These are phyloP conservation scores for Ptychochromis oligacanthus DNA, from an alignment of 2,113 vertebrate genomes.

Conservation along the genomic window DNA sequence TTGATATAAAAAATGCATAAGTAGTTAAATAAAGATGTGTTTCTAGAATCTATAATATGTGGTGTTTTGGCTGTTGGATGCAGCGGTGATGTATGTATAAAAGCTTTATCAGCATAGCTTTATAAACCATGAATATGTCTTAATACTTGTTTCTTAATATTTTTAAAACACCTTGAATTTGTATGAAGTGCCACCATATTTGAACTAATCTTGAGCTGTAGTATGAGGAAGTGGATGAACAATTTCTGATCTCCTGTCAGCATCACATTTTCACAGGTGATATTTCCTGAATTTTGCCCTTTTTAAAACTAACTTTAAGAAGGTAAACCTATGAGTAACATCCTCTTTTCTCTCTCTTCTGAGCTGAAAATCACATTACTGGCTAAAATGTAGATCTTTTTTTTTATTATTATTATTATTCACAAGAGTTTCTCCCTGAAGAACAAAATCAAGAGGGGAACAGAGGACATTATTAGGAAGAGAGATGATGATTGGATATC, in stretches of 20 bases:
- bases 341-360: background rate
- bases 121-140: fast-evolving
- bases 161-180: background rate
- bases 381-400: fast-evolving
- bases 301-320: background rate
- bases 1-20: constrained; percentile 26
- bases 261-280: background rate
- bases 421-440: background rate
- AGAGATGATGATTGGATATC: background rate
- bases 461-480: background rate
- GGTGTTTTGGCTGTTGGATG: background rate
- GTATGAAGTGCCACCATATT: background rate
- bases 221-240: too few species aligned
- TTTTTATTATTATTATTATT: too few species aligned
- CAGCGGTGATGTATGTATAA: background rate
- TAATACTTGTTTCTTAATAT: background rate
- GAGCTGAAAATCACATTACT: background rate
- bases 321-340: background rate
- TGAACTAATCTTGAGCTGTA: too few species aligned
- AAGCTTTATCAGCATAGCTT: background rate
- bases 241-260: too few species aligned
- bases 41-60: background rate
- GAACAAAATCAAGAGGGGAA: background rate
- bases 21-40: constrained; percentile 21
- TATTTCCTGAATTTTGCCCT: background rate